These are phyloP conservation scores for Agrilus mali DNA, from an alignment of 2,888 invertebrate species.

Conservation along the genomic window DNA sequence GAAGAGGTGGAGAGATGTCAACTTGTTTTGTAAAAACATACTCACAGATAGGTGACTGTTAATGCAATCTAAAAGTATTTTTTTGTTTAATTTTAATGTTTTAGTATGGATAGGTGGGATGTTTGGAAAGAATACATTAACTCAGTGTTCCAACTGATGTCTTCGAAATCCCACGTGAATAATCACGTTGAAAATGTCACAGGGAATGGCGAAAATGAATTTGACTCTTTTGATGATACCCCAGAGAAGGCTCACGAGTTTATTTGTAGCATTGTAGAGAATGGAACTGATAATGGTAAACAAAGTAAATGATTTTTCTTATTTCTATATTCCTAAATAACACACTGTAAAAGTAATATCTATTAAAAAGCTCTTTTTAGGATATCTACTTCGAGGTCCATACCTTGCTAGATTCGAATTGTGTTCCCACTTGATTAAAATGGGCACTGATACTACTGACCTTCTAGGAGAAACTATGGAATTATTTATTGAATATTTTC, in stretches of 20 bases:
- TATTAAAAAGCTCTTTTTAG: slow-evolving; percentile 15
- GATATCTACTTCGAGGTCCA: slow-evolving; percentile 58
- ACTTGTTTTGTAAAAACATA: slow-evolving; percentile 59
- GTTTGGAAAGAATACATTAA: slow-evolving; percentile 60
- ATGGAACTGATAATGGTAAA: slow-evolving; percentile 27
- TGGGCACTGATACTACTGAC: slow-evolving; percentile 38
- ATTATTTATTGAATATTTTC: slow-evolving; percentile 65
- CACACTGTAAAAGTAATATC: slow-evolving; percentile 4
- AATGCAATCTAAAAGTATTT: background rate
- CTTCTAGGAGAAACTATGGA: slow-evolving; percentile 53
- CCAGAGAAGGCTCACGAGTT: slow-evolving; percentile 35
- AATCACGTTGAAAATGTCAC: slow-evolving; percentile 11
- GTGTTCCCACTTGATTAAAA: slow-evolving; percentile 45
- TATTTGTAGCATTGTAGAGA: slow-evolving; percentile 31
- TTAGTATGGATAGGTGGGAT: slow-evolving; percentile 58
- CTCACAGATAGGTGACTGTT: slow-evolving; percentile 51
- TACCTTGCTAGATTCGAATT: slow-evolving; percentile 73
- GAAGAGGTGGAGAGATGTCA: slow-evolving; percentile 61
- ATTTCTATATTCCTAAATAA: background rate
- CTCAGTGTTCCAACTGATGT: slow-evolving; percentile 53
- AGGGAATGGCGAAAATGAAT: slow-evolving; percentile 13
- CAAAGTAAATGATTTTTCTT: slow-evolving; percentile 3
- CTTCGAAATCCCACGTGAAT: slow-evolving; percentile 20
- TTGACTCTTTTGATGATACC: slow-evolving; percentile 27
- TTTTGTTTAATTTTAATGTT: slow-evolving; percentile 10